These are phyloP conservation scores for Syngnathus typhle DNA, from an alignment of 2,113 vertebrate species.

Conservation along the genomic window DNA sequence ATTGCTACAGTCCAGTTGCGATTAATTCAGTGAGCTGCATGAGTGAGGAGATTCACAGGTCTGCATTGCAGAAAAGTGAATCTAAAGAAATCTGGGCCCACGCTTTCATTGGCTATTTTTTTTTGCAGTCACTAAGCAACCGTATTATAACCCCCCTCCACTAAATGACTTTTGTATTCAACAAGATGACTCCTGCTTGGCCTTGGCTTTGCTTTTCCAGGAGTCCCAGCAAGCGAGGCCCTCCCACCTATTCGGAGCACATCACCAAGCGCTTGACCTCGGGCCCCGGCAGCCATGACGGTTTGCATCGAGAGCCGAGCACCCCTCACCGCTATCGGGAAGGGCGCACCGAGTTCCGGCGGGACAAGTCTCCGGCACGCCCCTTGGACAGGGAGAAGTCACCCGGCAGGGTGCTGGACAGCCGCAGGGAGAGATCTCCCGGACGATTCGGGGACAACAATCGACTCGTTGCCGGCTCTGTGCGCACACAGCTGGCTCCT, in stretches of 20 bases:
- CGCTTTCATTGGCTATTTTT: no score
- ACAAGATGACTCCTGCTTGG: no score
- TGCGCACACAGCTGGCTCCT: constrained; percentile 89
- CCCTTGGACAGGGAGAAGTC: constrained; percentile 94
- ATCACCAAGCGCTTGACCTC: constrained; percentile 92
- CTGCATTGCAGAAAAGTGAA: neutral
- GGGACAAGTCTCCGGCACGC: constrained; percentile 94
- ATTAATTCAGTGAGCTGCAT: neutral
- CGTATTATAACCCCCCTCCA: no score
- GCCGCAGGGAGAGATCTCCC: constrained; percentile 87
- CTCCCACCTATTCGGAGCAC: constrained; percentile 97
- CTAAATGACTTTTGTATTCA: neutral
- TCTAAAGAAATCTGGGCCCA: no score
- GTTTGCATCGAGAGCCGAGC: constrained; percentile 90
- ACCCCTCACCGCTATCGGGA: constrained; percentile 94
- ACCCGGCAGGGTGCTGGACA: constrained; percentile 86
- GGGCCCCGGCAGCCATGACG: constrained; percentile 82
- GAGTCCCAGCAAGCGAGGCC: constrained; percentile 95
- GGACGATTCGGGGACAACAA: constrained; percentile 88
- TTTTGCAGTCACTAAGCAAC: no score
- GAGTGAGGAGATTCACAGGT: neutral
- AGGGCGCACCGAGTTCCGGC: constrained; percentile 88
- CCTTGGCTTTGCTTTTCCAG: constrained; percentile 49
- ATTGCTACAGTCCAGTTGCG: neutral
- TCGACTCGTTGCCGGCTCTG: constrained; percentile 80